Evolutionary conservation across 2,113 vertebrate genomes (phyloP).

Genomic region (Saimiri boliviensis): DNA sequence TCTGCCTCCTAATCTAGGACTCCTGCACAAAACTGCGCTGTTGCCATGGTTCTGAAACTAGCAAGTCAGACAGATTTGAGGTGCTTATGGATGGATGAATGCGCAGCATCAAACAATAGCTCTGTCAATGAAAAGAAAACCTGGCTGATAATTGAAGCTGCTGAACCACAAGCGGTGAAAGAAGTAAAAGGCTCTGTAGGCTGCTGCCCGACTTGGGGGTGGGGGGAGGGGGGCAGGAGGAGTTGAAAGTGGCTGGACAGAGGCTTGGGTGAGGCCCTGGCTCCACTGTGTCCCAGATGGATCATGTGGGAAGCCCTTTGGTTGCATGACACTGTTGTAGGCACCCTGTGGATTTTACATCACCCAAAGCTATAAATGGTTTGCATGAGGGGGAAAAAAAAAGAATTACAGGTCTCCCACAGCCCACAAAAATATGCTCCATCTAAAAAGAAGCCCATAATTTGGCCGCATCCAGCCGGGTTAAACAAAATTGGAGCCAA

Average conservation of each 20-base stretch:
- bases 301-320: slow-evolving; percentile 55
- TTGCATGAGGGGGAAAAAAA: slow-evolving; percentile 36
- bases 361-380: slow-evolving; percentile 77
- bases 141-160: slow-evolving; percentile 54
- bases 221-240: background rate
- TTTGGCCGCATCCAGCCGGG: slow-evolving; percentile 75
- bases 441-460: slow-evolving; percentile 79
- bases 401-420: slow-evolving; percentile 76
- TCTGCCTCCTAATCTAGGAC: background rate
- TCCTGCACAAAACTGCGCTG: background rate
- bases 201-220: background rate
- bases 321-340: slow-evolving; percentile 57
- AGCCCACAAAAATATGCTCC: slow-evolving; percentile 77
- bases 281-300: slow-evolving; percentile 62
- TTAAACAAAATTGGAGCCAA: slow-evolving; percentile 69
- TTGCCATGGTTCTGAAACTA: slow-evolving; percentile 64
- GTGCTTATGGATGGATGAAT: slow-evolving; percentile 57
- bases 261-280: slow-evolving; percentile 49
- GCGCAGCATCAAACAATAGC: slow-evolving; percentile 62
- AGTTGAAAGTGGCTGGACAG: background rate
- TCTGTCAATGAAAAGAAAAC: slow-evolving; percentile 62
- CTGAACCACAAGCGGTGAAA: background rate
- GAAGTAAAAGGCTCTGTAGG: slow-evolving; percentile 4
- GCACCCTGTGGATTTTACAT: slow-evolving; percentile 69
- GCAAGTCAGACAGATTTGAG: slow-evolving; percentile 12